Conservation (phyloP, 2,888 invertebrate species). For the Erebia aethiops region DNA sequence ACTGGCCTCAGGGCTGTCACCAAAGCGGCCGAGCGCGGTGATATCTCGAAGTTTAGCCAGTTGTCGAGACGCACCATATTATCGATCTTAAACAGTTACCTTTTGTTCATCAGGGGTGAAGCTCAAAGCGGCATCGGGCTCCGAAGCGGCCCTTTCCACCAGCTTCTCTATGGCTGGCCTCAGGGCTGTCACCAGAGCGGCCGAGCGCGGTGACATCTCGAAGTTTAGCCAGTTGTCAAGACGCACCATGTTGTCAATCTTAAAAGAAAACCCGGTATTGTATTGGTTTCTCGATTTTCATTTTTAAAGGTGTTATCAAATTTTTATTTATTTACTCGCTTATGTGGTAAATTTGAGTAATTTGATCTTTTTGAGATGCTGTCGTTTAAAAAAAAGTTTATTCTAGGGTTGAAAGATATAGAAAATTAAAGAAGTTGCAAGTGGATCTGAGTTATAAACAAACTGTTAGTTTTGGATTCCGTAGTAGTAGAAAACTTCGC, state of each 20-base stretch:
- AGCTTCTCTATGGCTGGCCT: slow-evolving; percentile 94
- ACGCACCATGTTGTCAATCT: slow-evolving; percentile 88
- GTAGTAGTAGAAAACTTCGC: too few species aligned
- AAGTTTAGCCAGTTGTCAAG: slow-evolving; percentile 98
- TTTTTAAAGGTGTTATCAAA: too few species aligned
- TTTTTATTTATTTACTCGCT: too few species aligned
- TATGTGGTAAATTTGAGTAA: too few species aligned
- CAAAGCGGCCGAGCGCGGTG: slow-evolving; percentile 89
- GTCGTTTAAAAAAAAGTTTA: too few species aligned
- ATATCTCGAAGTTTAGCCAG: slow-evolving; percentile 96
- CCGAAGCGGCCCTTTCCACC: slow-evolving; percentile 89
- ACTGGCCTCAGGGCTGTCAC: slow-evolving; percentile 94
- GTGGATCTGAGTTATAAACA: too few species aligned
- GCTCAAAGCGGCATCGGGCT: slow-evolving; percentile 89
- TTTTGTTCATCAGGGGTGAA: slow-evolving; percentile 85
- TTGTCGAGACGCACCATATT: slow-evolving; percentile 92
- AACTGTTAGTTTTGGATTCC: too few species aligned
- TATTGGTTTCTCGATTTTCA: not conserved
- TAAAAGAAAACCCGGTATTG: slow-evolving; percentile 34
- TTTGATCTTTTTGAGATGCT: too few species aligned
- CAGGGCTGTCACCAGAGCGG: slow-evolving; percentile 92
- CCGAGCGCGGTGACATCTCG: slow-evolving; percentile 90
- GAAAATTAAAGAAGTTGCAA: too few species aligned
- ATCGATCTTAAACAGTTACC: slow-evolving; percentile 83
- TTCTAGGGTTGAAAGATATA: too few species aligned